phyloP scores from a whole-genome alignment of 2,888 invertebrate genomes.

The Erannis defoliaria region DNA sequence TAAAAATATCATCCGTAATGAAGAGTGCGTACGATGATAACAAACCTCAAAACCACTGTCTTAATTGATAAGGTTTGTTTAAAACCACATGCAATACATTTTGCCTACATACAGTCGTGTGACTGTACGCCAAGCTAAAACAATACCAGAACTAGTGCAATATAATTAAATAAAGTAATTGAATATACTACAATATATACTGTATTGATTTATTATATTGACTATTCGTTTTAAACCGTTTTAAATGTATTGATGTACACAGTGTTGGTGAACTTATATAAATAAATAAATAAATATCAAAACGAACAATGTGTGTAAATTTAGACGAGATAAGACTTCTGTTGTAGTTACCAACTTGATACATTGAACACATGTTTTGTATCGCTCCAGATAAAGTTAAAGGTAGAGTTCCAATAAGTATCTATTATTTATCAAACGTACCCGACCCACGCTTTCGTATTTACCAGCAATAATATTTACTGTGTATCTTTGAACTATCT shows the following conservation, averaged over 20 bases:
- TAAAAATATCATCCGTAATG: too few relatives aligned
- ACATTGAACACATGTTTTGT: conserved; percentile 19
- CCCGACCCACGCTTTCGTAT: conserved; percentile 9
- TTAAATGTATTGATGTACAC: too few relatives aligned
- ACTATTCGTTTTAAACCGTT: too few relatives aligned
- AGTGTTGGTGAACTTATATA: too few relatives aligned
- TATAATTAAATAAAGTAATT: not conserved
- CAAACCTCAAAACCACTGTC: too few relatives aligned
- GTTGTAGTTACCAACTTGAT: conserved; percentile 12
- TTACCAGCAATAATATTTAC: conserved; percentile 16
- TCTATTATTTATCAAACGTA: conserved; percentile 17
- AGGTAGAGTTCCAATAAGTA: conserved; percentile 19
- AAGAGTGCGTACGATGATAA: too few relatives aligned
- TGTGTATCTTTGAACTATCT: conserved; percentile 12
- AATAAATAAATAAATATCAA: conserved; percentile 7
- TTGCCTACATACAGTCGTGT: too few relatives aligned
- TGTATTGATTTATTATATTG: too few relatives aligned
- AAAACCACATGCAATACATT: too few relatives aligned
- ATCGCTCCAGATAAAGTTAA: conserved; percentile 20
- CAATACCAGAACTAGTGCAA: not conserved
- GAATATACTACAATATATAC: too few relatives aligned
- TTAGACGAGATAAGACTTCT: conserved; percentile 19
- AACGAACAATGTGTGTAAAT: conserved; percentile 6
- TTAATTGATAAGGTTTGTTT: too few relatives aligned
- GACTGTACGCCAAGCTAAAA: not conserved